Evolutionary conservation across 1,140 invertebrate genomes (phyloP).

Genomic region (Oncopodura yosiiana): DNA sequence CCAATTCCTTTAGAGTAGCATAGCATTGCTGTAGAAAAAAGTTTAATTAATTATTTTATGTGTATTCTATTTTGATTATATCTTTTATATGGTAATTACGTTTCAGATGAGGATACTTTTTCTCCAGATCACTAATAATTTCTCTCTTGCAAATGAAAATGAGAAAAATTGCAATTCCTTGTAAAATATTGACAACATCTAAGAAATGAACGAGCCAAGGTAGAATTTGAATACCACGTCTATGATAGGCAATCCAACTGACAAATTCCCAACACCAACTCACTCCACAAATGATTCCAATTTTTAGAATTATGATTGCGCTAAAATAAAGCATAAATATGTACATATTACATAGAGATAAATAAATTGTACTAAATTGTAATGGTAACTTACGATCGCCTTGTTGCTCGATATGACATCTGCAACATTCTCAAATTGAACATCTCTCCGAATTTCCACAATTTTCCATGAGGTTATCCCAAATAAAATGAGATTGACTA

Average conservation of each 20-base stretch:
- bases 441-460: not conserved
- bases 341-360: not conserved
- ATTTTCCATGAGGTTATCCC: not conserved
- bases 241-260: slow-evolving; percentile 2
- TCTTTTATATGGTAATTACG: too few species aligned
- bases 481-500: slow-evolving; percentile 1
- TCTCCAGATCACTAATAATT: not conserved
- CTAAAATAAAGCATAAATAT: not conserved
- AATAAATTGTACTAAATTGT: not conserved
- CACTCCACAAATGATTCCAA: not conserved
- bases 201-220: too few species aligned
- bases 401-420: too few species aligned
- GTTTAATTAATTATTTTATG: too few species aligned
- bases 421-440: not conserved
- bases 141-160: slow-evolving; percentile 1
- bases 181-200: not conserved
- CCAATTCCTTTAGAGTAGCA: too few species aligned
- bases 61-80: too few species aligned
- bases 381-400: not conserved
- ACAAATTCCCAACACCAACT: not conserved
- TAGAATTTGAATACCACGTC: too few species aligned
- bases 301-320: not conserved
- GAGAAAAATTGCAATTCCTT: not conserved
- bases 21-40: too few species aligned
- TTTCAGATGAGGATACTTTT: too few species aligned